phyloP scores from a whole-genome alignment of 2,797 vertebrate genomes.

The Acrossocheilus wenchowensis region DNA sequence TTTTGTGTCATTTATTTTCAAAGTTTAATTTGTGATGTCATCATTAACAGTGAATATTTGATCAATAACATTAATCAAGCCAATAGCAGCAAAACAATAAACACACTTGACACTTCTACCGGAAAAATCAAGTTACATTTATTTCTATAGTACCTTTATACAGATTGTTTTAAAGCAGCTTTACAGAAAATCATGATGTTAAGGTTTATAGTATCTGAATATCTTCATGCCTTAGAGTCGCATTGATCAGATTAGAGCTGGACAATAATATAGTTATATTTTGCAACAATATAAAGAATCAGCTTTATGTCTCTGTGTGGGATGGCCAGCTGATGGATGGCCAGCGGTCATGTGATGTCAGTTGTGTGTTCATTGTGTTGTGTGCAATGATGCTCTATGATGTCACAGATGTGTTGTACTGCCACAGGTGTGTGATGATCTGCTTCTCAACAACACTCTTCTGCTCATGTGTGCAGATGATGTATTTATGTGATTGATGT shows the following conservation, averaged over 20 bases:
- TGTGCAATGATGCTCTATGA: not conserved
- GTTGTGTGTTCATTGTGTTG: not conserved
- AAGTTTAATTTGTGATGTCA: not conserved
- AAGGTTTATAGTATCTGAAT: not conserved
- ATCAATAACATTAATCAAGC: not conserved
- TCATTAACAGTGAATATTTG: not conserved
- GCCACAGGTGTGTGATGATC: not conserved
- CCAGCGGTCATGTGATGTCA: too few species aligned
- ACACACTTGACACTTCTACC: too few species aligned
- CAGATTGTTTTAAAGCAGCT: not conserved
- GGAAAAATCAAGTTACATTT: not conserved
- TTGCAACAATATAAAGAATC: not conserved
- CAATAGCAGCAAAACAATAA: not conserved
- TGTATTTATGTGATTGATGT: not conserved
- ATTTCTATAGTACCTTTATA: not conserved
- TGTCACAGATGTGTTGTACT: not conserved
- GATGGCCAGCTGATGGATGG: too few species aligned
- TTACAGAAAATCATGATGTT: not conserved
- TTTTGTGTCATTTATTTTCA: not conserved
- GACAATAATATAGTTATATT: not conserved
- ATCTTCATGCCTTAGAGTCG: not conserved
- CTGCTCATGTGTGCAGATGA: too few species aligned
- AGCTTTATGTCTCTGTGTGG: not conserved
- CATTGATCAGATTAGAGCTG: not conserved
- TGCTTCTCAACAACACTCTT: not conserved